Percentiles rank a stretch among this genome's conserved stretches.
These are phyloP conservation scores for Frankliniella fusca DNA, from an alignment of 2,888 invertebrate species.

Conservation along the genomic window DNA sequence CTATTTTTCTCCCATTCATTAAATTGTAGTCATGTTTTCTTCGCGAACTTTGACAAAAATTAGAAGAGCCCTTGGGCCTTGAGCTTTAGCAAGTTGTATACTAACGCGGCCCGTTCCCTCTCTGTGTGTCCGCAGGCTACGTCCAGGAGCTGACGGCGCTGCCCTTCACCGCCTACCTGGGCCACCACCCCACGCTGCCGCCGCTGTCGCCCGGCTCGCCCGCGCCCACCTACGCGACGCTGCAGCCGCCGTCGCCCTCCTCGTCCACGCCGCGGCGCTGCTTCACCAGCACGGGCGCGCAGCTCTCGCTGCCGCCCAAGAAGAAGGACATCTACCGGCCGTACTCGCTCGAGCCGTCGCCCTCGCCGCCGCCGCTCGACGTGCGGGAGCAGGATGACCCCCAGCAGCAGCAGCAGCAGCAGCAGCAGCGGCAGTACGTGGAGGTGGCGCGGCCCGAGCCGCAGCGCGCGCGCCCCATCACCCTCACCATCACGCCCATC, in stretches of 20 bases:
- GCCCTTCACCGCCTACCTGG: conserved; percentile 39
- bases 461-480: conserved; percentile 28
- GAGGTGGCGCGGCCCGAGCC: conserved; percentile 32
- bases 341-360: conserved; percentile 62
- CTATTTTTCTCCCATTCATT: too few species aligned
- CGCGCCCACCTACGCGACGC: conserved; percentile 43
- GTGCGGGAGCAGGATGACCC: conserved; percentile 27
- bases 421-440: conserved; percentile 33
- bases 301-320: conserved; percentile 68
- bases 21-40: too few species aligned
- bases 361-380: conserved; percentile 18
- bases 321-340: conserved; percentile 89
- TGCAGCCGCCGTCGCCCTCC: conserved; percentile 53
- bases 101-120: conserved; percentile 7
- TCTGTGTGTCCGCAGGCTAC: conserved; percentile 59
- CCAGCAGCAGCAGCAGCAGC: neutral
- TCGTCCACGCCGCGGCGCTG: conserved; percentile 61
- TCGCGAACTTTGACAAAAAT: too few species aligned
- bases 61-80: too few species aligned
- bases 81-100: too few species aligned
- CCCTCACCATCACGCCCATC: conserved; percentile 37
- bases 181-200: conserved; percentile 40
- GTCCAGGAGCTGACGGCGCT: conserved; percentile 60
- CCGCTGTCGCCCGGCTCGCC: conserved; percentile 45
- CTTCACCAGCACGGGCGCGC: conserved; percentile 66